Evolutionary conservation across 2,888 invertebrate genomes (phyloP), one percentile per base, ranked within the genome.

Genomic region (Acleris cristana): DNA sequence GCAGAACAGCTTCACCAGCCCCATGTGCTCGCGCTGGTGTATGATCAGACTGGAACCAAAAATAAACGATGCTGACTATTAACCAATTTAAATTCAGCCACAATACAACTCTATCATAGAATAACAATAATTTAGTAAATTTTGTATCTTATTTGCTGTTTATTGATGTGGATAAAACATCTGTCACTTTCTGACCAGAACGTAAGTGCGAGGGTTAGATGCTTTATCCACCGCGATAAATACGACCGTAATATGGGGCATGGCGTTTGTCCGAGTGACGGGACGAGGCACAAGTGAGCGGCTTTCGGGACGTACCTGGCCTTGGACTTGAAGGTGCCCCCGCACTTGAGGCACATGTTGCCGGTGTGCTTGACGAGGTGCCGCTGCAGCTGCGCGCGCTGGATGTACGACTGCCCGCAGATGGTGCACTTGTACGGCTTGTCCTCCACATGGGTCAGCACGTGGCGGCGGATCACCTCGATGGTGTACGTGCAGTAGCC

Each of bases 351-450:
- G 79, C 97, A 97, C 21, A 94, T 88, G 78, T 94, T 95, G 14
- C 95, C 95, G 74, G 93, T 94, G 77, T 97, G 96, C 79, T 96
- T 96, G 78, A 96, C 96, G 71, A 96, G 89, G 81, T 98, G 98
- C 7, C 96, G 95, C 72, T 95, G 94, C 45, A 98, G 88, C 81
- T 97, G 97, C 8, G 95, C 94, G 12, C 96, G 95, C 86, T 97
- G 98, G 67, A 98, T 98, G 85, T 97, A 98, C n/a, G 96, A 95
- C 81, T 95, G 95, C 12, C 94, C 94, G 80, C 98, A 98, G 75
- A 94, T 92, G 53, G 92, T 83, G 80, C 96, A 97, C 76, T 88
- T 89, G 82, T 86, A 87, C 3, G 92, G 92, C 76, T 92, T 92
- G 12, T 90, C 81, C 7, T 71, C 52, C 12, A 87, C 84, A 79